Conservation (phyloP, 53 echinoderm and acorn worm species). For the Henricia sp. region DNA sequence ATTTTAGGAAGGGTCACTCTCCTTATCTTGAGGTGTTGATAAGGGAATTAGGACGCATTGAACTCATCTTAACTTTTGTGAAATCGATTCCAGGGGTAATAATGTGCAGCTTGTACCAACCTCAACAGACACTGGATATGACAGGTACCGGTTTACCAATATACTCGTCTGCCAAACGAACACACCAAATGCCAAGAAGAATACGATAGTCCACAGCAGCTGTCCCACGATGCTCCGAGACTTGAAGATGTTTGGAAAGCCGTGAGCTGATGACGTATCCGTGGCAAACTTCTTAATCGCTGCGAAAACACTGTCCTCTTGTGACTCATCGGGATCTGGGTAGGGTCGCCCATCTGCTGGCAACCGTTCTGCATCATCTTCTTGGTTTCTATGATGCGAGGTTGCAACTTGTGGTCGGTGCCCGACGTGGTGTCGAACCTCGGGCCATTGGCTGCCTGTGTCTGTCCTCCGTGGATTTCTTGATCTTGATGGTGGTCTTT, state of each 20-base stretch:
- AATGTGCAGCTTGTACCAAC: not conserved
- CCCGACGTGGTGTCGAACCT: not conserved
- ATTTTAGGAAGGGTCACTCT: no score
- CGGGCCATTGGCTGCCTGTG: not conserved
- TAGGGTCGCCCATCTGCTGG: not conserved
- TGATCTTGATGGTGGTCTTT: constrained; percentile 1
- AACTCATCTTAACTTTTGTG: no score
- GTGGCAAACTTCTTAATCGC: constrained; percentile 31
- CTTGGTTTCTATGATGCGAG: not conserved
- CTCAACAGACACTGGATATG: constrained; percentile 30
- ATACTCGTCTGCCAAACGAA: constrained; percentile 61
- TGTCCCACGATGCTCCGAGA: constrained; percentile 15
- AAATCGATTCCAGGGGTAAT: no score
- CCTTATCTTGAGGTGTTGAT: no score
- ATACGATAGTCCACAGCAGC: constrained; percentile 52
- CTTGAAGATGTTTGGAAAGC: constrained; percentile 60
- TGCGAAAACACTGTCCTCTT: not conserved
- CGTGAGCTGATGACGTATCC: constrained; percentile 53
- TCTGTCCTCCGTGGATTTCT: not conserved
- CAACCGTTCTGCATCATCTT: not conserved
- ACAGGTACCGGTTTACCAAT: not conserved
- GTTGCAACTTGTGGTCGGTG: not conserved
- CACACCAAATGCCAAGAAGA: constrained; percentile 11
- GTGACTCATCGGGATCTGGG: not conserved
- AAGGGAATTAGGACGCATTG: no score